Base-by-base conservation (phyloP, 2,113 vertebrate genomes). In the Tachuris rubrigastra region DNA sequence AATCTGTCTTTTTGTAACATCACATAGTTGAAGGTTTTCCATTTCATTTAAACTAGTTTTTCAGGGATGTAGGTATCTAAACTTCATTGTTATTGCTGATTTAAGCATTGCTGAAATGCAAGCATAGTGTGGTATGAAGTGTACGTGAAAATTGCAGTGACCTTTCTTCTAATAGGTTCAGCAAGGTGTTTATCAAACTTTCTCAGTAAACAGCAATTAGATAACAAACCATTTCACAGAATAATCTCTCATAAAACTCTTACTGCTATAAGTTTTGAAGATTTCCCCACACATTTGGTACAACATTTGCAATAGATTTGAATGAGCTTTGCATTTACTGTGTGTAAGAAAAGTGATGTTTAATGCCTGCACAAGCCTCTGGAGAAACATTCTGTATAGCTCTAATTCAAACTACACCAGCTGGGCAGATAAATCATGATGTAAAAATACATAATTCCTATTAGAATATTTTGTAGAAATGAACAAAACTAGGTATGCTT, bases 321-420 rank as follows among this genome's bases (percentile, higher is more conserved):
- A 96, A 74, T 95, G 77, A 22, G 28, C n/a, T 80, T 87, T 97
- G 47, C 62, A 52, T 93, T 96, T 95, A 91, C 31, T 87, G n/a
- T 79, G 77, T 76, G 30, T 68, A 89, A 96, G 97, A 88, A 93
- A 91, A 87, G 89, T 79, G 46, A 47, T 89, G 49, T 89, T 90
- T 96, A 93, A 72, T 92, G 67, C 92, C 74, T 95, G 44, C 67
- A 58, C 21, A 91, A 89, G 85, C 75, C 95, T 96, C 92, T 69
- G 68, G 79, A 95, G 94, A 95, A 95, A 94, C 62, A 95, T 96
- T 90, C 81, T 82, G 47, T 89, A 41, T 62, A 55, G 63, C 89
- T 96, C 97, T 93, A 96, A 97, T 98, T 97, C 97, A 97, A 95
- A 93, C 76, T 90, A 85, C 68, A 95, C 95, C 96, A 97, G 91